A percentile compares a stretch with the other conserved stretches of the same genome.
These are phyloP conservation scores for Adelognathus sp. DNA, from an alignment of 2,888 invertebrate genomes.

Conservation along the genomic window DNA sequence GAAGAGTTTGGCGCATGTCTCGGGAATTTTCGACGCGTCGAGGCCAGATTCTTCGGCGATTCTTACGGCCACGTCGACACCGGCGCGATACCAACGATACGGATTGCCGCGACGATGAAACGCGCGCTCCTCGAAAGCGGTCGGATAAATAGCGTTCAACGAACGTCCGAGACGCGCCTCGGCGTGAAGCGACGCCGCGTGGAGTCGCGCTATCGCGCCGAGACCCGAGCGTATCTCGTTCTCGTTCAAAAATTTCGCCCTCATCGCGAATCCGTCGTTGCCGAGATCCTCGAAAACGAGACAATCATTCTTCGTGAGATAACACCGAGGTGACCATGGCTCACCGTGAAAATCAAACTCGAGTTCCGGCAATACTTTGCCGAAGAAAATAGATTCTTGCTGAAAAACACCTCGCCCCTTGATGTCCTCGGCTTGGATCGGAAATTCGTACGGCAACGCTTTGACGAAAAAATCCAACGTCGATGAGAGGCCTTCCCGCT, in stretches of 20 bases:
- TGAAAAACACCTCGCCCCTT: slow-evolving; percentile 81
- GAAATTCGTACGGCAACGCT: slow-evolving; percentile 82
- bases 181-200: slow-evolving; percentile 72
- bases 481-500: neutral
- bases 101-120: slow-evolving; percentile 61
- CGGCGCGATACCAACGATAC: slow-evolving; percentile 66
- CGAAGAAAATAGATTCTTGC: slow-evolving; percentile 82
- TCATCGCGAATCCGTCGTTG: slow-evolving; percentile 69
- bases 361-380: slow-evolving; percentile 79
- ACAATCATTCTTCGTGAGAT: slow-evolving; percentile 69
- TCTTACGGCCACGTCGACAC: slow-evolving; percentile 62
- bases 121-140: slow-evolving; percentile 67
- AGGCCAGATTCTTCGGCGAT: slow-evolving; percentile 69
- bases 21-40: slow-evolving; percentile 57
- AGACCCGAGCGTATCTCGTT: no score
- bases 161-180: no score
- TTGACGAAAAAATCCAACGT: slow-evolving; percentile 84
- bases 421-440: slow-evolving; percentile 82
- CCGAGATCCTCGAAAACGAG: no score
- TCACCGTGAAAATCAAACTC: slow-evolving; percentile 68
- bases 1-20: slow-evolving; percentile 62
- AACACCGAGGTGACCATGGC: slow-evolving; percentile 75
- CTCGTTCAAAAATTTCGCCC: slow-evolving; percentile 65
- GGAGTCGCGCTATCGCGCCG: no score
- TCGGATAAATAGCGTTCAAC: slow-evolving; percentile 67